Base-by-base conservation (phyloP, 35 echinoderm and acorn worm species). In the Heliocidaris tuberculata region DNA sequence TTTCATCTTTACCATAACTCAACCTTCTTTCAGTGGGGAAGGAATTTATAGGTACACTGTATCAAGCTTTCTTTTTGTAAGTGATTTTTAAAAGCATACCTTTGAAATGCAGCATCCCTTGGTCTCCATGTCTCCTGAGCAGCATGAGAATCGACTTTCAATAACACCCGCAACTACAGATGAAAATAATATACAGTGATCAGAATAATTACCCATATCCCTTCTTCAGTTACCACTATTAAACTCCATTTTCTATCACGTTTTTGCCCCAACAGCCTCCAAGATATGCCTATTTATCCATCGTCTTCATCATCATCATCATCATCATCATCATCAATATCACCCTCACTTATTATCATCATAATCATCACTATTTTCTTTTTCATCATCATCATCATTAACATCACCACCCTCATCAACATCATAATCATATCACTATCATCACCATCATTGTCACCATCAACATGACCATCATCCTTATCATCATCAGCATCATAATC, bases 121-220 rank as follows among this genome's bases (percentile, higher is more conserved):
- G 52, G 94, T 95, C 60, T 97, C 93, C 11, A 93, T 95, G 87
- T 97, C 97, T 8, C 98, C 98, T 24, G 97, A 95, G 90, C 98
- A 99, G 92, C 98, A 99, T 32, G 93, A 96, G 60, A 96, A 99
- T 2, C 98, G 95, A 92, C 94, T 92, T 59, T 99, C 98, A 47
- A 99, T 16, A 7, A 65, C 78, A 7, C 98, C 98, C 71, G 90
- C 90, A 85, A 97, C 98, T 98, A 93, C 29, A 94, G 30, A 95
- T 10, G 24, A 27, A 47, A 89, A 35, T 32, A 88, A 47, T 11
- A 19, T 31, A 9, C 15, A 15, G 2, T 32, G 87, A 32, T n/a
- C 9, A 17, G 86, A 86, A 30, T 86, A 0, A 42, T 42, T 42
- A 42, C 35, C 35, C 35, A 42, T 42, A 42, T 1, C 35, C 0